Percentiles rank a stretch among this genome's conserved stretches.
Conservation (phyloP, 2,113 vertebrate genomes). For the Machaerirhynchus nigripectus region DNA sequence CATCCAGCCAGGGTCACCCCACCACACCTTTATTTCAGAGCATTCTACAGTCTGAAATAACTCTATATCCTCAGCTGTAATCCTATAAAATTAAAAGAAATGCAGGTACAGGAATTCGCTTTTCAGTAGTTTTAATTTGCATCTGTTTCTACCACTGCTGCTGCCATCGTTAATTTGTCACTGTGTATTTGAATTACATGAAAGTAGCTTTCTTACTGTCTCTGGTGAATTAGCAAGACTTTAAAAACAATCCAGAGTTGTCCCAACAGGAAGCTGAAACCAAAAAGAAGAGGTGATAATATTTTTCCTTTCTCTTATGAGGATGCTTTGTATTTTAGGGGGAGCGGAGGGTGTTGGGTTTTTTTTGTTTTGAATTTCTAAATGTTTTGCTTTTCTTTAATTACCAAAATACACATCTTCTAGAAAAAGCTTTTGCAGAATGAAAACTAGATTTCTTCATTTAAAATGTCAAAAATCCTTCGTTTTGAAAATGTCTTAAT, state of each 20-base stretch:
- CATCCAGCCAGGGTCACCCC: neutral
- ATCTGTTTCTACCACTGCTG: neutral
- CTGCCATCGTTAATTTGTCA: neutral
- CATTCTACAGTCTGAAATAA: neutral
- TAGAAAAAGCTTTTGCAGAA: neutral
- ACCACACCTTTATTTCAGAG: neutral
- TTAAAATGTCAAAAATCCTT: neutral
- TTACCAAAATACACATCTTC: neutral
- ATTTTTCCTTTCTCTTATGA: neutral
- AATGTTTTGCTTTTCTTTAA: neutral
- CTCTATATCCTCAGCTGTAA: neutral
- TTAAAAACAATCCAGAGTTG: neutral
- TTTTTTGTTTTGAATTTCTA: neutral
- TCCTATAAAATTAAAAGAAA: neutral
- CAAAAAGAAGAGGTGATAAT: neutral
- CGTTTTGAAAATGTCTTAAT: neutral
- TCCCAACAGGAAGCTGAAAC: neutral
- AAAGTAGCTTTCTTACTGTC: neutral
- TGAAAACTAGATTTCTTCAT: neutral
- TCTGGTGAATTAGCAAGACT: neutral
- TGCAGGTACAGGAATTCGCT: neutral
- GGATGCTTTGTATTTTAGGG: neutral
- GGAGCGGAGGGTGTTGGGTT: rapidly evolving
- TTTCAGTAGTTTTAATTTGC: neutral
- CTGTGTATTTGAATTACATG: neutral